These are phyloP conservation scores for Standfussiana lucernea DNA, from an alignment of 2,888 invertebrate genomes.

Conservation along the genomic window DNA sequence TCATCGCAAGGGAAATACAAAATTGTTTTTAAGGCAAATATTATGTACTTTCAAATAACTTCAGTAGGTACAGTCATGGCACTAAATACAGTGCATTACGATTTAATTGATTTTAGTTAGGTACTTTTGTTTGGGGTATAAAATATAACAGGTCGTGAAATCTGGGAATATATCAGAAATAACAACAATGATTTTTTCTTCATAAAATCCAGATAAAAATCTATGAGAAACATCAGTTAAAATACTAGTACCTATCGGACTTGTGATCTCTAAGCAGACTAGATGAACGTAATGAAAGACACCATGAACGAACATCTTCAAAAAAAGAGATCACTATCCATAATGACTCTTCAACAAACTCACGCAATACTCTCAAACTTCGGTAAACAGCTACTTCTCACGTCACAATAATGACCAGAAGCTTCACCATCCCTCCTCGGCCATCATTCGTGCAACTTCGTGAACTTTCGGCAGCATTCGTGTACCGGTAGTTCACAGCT, in stretches of 20 bases:
- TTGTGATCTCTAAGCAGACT: too few relatives aligned
- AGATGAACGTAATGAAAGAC: too few relatives aligned
- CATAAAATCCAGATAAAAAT: background rate
- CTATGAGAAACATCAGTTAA: background rate
- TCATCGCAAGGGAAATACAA: background rate
- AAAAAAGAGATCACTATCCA: background rate
- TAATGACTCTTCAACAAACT: background rate
- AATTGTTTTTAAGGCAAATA: too few relatives aligned
- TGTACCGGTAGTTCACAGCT: conserved; percentile 41
- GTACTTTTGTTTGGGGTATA: background rate
- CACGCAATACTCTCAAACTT: conserved; percentile 1
- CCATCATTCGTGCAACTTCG: conserved; percentile 2
- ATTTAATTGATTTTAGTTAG: too few relatives aligned
- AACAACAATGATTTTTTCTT: background rate
- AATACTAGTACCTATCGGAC: background rate
- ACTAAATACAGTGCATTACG: too few relatives aligned
- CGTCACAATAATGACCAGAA: conserved; percentile 7
- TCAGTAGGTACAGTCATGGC: too few relatives aligned
- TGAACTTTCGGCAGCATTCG: background rate
- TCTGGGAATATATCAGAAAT: background rate
- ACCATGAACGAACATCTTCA: too few relatives aligned
- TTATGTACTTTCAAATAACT: too few relatives aligned
- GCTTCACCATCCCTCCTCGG: background rate
- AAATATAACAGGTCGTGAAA: background rate
- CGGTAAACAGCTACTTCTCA: conserved; percentile 9